Percentiles rank a stretch among this genome's conserved stretches.
phyloP scores from a whole-genome alignment of 1,140 invertebrate species.

The Proales similis region DNA sequence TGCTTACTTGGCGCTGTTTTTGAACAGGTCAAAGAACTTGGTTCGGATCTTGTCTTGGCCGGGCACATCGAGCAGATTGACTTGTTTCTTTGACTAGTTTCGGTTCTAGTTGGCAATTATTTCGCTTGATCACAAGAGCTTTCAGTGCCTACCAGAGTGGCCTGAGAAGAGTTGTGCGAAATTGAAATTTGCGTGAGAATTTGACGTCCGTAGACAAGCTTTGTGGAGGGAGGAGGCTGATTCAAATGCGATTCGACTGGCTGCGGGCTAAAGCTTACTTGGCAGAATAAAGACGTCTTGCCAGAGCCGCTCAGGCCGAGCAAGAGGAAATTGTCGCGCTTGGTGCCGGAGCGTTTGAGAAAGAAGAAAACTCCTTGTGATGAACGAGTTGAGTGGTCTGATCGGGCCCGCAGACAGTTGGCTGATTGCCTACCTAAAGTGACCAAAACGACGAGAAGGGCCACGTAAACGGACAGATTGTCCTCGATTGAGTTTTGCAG shows the following conservation, averaged over 20 bases:
- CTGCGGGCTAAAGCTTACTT: constrained; percentile 8
- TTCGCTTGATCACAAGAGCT: neutral
- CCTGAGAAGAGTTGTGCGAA: neutral
- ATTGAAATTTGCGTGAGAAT: constrained; percentile 29
- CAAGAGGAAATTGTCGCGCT: constrained; percentile 8
- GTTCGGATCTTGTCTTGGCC: constrained; percentile 29
- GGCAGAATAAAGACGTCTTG: constrained; percentile 28
- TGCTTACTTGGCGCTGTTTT: constrained; percentile 23
- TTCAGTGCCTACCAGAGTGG: neutral
- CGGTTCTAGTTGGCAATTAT: neutral
- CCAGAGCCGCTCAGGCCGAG: constrained; percentile 8
- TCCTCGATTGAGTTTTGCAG: no score
- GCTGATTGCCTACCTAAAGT: no score
- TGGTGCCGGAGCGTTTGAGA: no score
- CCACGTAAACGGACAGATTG: no score
- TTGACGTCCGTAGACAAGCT: constrained; percentile 11
- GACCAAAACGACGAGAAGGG: no score
- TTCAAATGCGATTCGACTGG: neutral
- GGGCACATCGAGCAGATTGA: constrained; percentile 22
- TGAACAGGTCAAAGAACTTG: constrained; percentile 10
- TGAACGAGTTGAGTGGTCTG: no score
- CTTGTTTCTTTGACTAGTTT: constrained; percentile 8
- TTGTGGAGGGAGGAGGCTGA: neutral
- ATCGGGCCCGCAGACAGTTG: no score
- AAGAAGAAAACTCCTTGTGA: no score